phyloP scores from a whole-genome alignment of 2,888 invertebrate species.

The Muschampia plurimacula region DNA sequence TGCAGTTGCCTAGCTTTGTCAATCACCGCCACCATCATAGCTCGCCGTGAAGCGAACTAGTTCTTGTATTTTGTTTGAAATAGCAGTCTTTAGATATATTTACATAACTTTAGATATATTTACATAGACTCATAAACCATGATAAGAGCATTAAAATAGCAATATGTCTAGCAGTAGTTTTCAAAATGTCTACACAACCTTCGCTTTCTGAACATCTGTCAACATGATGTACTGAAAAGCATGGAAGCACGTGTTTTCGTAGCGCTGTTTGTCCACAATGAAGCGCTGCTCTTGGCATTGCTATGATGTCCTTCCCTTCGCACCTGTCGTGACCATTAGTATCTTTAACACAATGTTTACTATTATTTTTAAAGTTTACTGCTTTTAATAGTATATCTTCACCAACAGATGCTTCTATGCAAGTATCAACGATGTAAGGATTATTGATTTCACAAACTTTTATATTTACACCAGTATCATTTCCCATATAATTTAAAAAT shows the following conservation, averaged over 20 bases:
- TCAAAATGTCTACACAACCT: slow-evolving; percentile 17
- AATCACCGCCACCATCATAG: too few species aligned
- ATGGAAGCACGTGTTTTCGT: slow-evolving; percentile 23
- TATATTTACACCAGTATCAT: background rate
- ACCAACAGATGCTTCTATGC: background rate
- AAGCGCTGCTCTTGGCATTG: slow-evolving; percentile 41
- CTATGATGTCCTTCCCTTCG: slow-evolving; percentile 34
- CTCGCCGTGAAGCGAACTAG: too few species aligned
- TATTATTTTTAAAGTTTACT: slow-evolving; percentile 1
- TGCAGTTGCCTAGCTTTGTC: too few species aligned
- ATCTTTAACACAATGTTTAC: background rate
- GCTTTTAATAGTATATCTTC: background rate
- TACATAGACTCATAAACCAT: too few species aligned
- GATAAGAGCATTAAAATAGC: background rate
- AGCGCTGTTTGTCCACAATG: background rate
- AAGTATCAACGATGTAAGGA: background rate
- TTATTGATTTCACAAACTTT: background rate
- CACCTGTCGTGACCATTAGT: slow-evolving; percentile 40
- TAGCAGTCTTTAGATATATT: too few species aligned
- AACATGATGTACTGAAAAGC: slow-evolving; percentile 20
- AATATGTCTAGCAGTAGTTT: background rate
- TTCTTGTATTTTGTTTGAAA: too few species aligned
- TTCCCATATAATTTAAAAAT: too few species aligned
- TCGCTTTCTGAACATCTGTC: slow-evolving; percentile 29
- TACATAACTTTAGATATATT: too few species aligned